phyloP scores from a whole-genome alignment of 2,888 invertebrate species.

The Cantharis lateralis region DNA sequence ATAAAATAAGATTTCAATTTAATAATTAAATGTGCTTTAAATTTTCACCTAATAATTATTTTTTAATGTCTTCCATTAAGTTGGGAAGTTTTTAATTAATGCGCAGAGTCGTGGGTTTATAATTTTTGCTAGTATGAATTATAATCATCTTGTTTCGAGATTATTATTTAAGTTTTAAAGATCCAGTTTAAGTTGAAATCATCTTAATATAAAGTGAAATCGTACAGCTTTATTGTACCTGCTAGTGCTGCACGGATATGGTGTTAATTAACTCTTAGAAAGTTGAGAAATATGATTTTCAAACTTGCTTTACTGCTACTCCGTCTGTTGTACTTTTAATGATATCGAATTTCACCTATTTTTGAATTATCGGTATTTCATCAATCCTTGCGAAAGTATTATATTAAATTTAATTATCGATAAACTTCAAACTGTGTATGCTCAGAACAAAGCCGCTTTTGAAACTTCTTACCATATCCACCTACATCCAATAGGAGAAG shows the following conservation, averaged over 20 bases:
- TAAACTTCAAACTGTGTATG: not conserved
- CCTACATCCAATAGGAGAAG: no score
- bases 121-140: not conserved
- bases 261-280: conserved; percentile 37
- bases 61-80: not conserved
- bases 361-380: not conserved
- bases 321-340: conserved; percentile 27
- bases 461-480: no score
- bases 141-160: not conserved
- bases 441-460: no score
- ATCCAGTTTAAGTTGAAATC: not conserved
- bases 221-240: conserved; percentile 11
- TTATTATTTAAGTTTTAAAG: conserved; percentile 2
- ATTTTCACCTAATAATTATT: not conserved
- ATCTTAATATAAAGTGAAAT: not conserved
- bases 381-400: not conserved
- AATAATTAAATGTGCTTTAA: not conserved
- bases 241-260: conserved; percentile 25
- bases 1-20: not conserved
- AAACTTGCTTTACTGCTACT: conserved; percentile 31
- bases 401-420: not conserved
- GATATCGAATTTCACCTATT: conserved; percentile 16
- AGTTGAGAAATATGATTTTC: conserved; percentile 39
- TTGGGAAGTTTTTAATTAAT: not conserved
- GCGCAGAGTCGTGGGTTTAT: not conserved